phyloP scores from a whole-genome alignment of 2,113 vertebrate genomes.

The Thamnaconus septentrionalis region DNA sequence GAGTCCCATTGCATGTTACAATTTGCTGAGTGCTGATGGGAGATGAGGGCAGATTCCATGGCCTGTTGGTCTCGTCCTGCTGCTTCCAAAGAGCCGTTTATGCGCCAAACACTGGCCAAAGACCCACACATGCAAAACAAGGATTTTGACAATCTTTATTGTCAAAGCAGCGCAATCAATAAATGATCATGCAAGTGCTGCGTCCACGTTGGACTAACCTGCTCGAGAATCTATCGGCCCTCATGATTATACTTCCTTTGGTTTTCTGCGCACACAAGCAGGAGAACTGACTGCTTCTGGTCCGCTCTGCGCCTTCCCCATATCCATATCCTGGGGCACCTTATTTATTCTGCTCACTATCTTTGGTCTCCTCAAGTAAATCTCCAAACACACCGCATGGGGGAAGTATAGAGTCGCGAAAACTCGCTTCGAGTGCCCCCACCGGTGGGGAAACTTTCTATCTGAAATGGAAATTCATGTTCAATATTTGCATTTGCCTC shows the following conservation, averaged over 20 bases:
- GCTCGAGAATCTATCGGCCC: constrained; percentile 22
- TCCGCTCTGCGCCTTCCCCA: not conserved
- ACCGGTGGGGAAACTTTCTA: constrained; percentile 1
- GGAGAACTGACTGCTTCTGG: not conserved
- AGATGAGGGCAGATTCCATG: too few species aligned
- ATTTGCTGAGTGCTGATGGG: too few species aligned
- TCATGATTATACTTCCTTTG: constrained; percentile 16
- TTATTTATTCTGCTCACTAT: too few species aligned
- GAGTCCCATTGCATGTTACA: too few species aligned
- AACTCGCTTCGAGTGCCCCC: not conserved
- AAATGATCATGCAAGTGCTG: constrained; percentile 3
- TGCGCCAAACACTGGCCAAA: too few species aligned
- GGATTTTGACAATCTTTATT: too few species aligned
- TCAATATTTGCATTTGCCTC: constrained; percentile 64
- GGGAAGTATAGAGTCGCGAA: constrained; percentile 50
- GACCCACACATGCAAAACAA: too few species aligned
- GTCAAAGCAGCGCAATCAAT: too few species aligned
- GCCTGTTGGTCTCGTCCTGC: too few species aligned
- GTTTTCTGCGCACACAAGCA: constrained; percentile 13
- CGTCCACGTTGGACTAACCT: constrained; percentile 16
- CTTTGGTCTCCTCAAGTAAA: constrained; percentile 1
- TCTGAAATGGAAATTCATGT: constrained; percentile 44
- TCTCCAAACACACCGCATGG: constrained; percentile 35
- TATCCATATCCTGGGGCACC: too few species aligned
- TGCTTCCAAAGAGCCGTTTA: too few species aligned